Base-by-base conservation (phyloP, 2,113 vertebrate genomes). In the Pristiophorus japonicus region DNA sequence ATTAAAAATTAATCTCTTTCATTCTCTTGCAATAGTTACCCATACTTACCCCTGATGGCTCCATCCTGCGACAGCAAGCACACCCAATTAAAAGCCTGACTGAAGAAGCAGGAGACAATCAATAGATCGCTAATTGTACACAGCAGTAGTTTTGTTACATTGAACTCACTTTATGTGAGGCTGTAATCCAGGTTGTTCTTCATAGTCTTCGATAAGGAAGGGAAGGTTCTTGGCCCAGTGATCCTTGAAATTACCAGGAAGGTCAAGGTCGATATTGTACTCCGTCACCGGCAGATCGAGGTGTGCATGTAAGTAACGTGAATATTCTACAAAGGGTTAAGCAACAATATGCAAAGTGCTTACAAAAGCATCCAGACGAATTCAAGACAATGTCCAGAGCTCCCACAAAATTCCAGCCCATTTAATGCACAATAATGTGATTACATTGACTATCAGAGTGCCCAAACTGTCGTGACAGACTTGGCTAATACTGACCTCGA, bases 191-290 rank as follows among this genome's bases (percentile, higher is more conserved):
- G 99, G 99, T 96, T 99, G 99, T 47, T 99, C 99, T 96, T 99
- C 99, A n/a, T 99, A 99, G 95, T 99, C 99, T 66, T 99, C 99
- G 96, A 99, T 99, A 81, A 99, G 98, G 96, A 99, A 99, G 85
- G 99, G 99, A 88, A 99, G 98, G 96, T 98, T 99, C 96, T 99
- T 99, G 67, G 99, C 98, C 99, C 99, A 99, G 96, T 99, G 99
- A 96, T 99, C 99, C 96, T 99, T 99, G 96, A 99, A 99, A 97
- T 98, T 98, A 94, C 99, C 99, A 0, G 99, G 98, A 96, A 99
- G 97, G 96, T 99, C 99, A 96, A 95, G 96, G 96, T 99, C 99
- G 95, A 98, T 97, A 88, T 98, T 99, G 96, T 99, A 99, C 73
- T 99, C 99, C 0, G 98, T 98, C 27, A 99, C 98, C 0, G 99